Percentiles rank a stretch among this genome's conserved stretches.
phyloP scores from a whole-genome alignment of 2,797 vertebrate species.

The Chelon auratus region DNA sequence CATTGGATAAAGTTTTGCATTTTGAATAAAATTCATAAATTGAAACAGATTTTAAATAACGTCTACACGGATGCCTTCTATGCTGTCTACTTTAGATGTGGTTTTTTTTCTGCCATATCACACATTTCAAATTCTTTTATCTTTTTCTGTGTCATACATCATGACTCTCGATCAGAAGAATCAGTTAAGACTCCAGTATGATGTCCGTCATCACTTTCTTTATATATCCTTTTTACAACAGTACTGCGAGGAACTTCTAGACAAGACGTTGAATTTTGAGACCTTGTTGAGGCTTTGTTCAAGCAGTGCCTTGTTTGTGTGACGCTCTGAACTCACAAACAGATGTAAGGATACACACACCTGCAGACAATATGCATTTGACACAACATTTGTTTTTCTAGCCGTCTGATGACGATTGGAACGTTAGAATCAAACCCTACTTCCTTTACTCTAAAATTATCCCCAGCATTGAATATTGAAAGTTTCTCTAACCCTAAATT shows the following conservation, averaged over 20 bases:
- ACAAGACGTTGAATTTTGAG: slow-evolving; percentile 13
- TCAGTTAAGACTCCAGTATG: slow-evolving; percentile 19
- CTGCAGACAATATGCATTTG: slow-evolving; percentile 40
- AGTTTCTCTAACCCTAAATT: slow-evolving; percentile 37
- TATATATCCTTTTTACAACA: slow-evolving; percentile 39
- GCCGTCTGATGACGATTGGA: slow-evolving; percentile 38
- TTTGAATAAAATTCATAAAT: neutral
- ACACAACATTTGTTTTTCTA: slow-evolving; percentile 45
- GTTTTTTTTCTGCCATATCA: neutral
- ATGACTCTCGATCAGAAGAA: slow-evolving; percentile 16
- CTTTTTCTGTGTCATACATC: slow-evolving; percentile 5
- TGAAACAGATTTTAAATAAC: neutral
- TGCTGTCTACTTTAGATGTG: neutral
- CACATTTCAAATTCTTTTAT: neutral
- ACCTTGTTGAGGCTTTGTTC: slow-evolving; percentile 40
- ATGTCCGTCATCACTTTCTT: slow-evolving; percentile 48
- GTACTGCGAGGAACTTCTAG: slow-evolving; percentile 47
- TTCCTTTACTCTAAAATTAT: slow-evolving; percentile 47
- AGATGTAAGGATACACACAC: slow-evolving; percentile 30
- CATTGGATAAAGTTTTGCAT: neutral
- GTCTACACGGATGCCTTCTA: neutral
- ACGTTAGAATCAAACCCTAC: slow-evolving; percentile 41
- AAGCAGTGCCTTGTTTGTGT: slow-evolving; percentile 30
- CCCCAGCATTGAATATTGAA: slow-evolving; percentile 5
- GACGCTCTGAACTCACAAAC: slow-evolving; percentile 30